Evolutionary conservation across 2,113 vertebrate genomes (phyloP), one percentile per base, ranked within the genome.

Genomic region (Eretmochelys imbricata): DNA sequence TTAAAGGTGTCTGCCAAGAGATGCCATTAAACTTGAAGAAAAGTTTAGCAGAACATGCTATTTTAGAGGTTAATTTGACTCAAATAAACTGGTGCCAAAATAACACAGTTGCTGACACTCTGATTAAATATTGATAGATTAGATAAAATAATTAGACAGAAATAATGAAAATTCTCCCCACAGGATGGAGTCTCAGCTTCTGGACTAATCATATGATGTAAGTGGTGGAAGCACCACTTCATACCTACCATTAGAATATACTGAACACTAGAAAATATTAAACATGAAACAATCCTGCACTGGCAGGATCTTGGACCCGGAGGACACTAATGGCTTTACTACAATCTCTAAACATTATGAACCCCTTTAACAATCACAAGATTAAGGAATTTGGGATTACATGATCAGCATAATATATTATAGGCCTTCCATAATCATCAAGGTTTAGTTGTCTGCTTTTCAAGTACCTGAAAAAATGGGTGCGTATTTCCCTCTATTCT

Each of bases 221-320:
- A 49, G 5, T 35, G 42, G 0, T 57, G n/a, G 82, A 91, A 80
- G 25, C 22, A 16, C 38, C 27, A 20, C 29, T 13, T 46, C 27
- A 48, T 13, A 49, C 0, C 0, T 0, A 14, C 10, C 80, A 91
- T 84, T 50, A 59, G 54, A 51, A 54, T 35, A 12, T 8, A 3
- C 0, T 1, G 54, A 22, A 10, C 10, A 16, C 31, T 49, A 89
- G 84, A 85, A 55, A 19, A 12, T 10, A 49, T 84, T n/a, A 51
- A 14, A 57, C 19, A 42, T 5, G 22, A 46, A 83, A 78, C 20
- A 84, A 80, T 75, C 4, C 42, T 81, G 24, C 31, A 55, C 76
- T 1, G 3, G 35, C 69, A 89, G 14, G 9, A 13, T 20, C 75
- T 65, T 24, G 54, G 85, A 81, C 46, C 4, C 8, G 1, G 4